A percentile compares a stretch with the other conserved stretches of the same genome.
Evolutionary conservation across 2,888 invertebrate species (phyloP).

Genomic region (Plagodis dolabraria): DNA sequence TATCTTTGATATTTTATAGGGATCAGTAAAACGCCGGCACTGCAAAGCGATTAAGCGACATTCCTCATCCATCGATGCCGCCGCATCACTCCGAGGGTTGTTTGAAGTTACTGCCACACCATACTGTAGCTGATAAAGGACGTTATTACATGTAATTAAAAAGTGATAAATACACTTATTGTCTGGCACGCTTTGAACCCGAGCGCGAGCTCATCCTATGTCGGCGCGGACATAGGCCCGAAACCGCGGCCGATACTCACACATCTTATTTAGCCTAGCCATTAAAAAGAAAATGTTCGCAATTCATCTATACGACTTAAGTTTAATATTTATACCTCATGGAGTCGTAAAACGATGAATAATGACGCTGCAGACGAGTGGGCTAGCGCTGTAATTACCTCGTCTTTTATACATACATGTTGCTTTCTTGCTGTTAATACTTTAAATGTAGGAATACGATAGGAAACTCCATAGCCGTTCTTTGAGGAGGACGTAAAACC

Average conservation of each 20-base stretch:
- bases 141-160: slow-evolving; percentile 77
- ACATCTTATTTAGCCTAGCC: slow-evolving; percentile 80
- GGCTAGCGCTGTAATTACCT: slow-evolving; percentile 82
- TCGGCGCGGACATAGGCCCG: slow-evolving; percentile 56
- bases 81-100: slow-evolving; percentile 45
- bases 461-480: slow-evolving; percentile 62
- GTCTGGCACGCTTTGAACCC: slow-evolving; percentile 65
- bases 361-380: slow-evolving; percentile 82
- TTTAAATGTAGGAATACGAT: slow-evolving; percentile 72
- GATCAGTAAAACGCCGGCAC: slow-evolving; percentile 82
- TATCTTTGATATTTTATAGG: slow-evolving; percentile 84
- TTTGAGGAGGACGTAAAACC: slow-evolving; percentile 64
- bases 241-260: slow-evolving; percentile 68
- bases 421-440: slow-evolving; percentile 79
- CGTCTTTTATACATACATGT: slow-evolving; percentile 74
- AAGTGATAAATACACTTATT: slow-evolving; percentile 68
- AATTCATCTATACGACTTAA: slow-evolving; percentile 82
- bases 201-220: slow-evolving; percentile 47
- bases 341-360: slow-evolving; percentile 84
- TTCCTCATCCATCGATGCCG: slow-evolving; percentile 65
- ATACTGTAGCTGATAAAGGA: slow-evolving; percentile 57
- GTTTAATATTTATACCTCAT: slow-evolving; percentile 84
- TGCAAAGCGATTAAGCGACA: slow-evolving; percentile 79
- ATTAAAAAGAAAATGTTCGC: slow-evolving; percentile 85
- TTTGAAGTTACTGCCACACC: slow-evolving; percentile 51